Evolutionary conservation across 2,888 invertebrate genomes (phyloP), one percentile per base, ranked within the genome.

Genomic region (Leucoptera coffeella): DNA sequence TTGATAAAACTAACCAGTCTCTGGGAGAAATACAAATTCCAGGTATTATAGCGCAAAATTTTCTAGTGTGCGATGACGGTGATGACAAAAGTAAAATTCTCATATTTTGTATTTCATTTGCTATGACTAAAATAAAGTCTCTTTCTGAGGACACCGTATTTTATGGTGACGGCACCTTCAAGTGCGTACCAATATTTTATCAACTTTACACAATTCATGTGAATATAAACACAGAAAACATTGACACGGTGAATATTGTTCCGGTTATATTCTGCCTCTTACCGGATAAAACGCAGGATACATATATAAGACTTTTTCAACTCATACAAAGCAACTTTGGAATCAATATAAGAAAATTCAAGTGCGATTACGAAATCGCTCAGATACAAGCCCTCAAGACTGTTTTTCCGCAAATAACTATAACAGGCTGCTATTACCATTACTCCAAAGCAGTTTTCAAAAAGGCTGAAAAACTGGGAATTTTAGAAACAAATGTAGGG

Each of bases 181-280:
- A 25, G 13, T 25, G 25, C 17, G 15, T 25, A 17, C 25, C 25
- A 11, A n/a, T 11, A 15, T 25, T 25, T 9, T 25, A 25, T 13
- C 25, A 25, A 10, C 11, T 25, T 11, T 25, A 25, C 17, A 12
- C 25, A 15, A 25, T 25, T 8, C 15, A 25, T 15, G 11, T 25
- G 15, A 25, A 25, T 10, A 25, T 25, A 15, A 25, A 25, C 11
- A 25, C 25, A 11, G 25, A 10, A 6, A 27, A 27, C 27, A 22
- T 23, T 17, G 27, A 27, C 23, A 27, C 22, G 12, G 27, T 27
- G 15, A 27, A 27, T 27, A 27, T 27, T 12, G 27, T 27, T 11
- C 27, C 27, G 13, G 13, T 27, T 13, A 27, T 27, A 27, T 27
- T 27, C 17, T 23, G 27, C 23, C 17, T 23, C 12, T 15, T 23